Evolutionary conservation across 2,113 vertebrate species (phyloP).

Genomic region (Neotragus moschatus): DNA sequence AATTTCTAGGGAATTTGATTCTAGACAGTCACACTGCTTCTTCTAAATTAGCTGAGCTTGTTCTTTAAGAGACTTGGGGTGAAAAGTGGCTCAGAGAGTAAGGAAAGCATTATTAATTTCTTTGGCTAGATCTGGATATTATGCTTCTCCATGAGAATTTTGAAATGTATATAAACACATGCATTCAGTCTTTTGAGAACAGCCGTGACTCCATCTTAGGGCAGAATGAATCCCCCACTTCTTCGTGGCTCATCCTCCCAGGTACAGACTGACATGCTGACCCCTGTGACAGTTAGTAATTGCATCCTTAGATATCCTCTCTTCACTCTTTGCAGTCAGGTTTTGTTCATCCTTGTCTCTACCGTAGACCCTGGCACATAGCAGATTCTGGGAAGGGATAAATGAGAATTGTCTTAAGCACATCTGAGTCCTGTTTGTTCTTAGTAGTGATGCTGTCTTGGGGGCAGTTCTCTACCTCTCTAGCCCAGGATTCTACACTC

Average conservation of each 20-base stretch:
- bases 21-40: not conserved
- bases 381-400: not conserved
- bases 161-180: not conserved
- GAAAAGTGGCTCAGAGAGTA: not conserved
- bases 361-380: not conserved
- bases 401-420: not conserved
- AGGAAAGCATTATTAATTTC: not conserved
- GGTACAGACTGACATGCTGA: not conserved
- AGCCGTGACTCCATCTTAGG: not conserved
- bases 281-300: fast-evolving
- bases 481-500: not conserved
- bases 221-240: not conserved
- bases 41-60: not conserved
- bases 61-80: not conserved
- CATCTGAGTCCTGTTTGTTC: not conserved
- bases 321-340: not conserved
- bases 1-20: not conserved
- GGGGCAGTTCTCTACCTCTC: not conserved
- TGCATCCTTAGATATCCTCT: not conserved
- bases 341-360: not conserved
- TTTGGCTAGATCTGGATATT: not conserved
- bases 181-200: not conserved
- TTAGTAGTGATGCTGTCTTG: not conserved
- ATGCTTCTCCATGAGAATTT: not conserved
- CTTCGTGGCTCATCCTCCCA: not conserved